Base-by-base conservation (phyloP, 2,113 vertebrate genomes). In the Psettodes erumei region DNA sequence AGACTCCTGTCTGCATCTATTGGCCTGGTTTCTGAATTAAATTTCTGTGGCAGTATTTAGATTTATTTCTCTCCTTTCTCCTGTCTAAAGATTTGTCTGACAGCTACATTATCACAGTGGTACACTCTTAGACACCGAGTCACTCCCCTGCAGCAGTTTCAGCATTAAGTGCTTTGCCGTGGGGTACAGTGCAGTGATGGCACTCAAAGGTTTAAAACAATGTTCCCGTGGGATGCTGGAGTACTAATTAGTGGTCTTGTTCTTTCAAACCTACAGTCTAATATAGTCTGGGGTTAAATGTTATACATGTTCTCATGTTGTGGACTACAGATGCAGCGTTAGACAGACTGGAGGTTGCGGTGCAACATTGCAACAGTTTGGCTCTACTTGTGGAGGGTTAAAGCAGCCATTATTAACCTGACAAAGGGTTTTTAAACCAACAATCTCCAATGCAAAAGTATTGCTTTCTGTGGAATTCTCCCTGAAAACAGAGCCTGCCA, bases 401-500 rank as follows among this genome's bases (percentile, higher is more conserved):
- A 35, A 42, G 6, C 33, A 55, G 64, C 33, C 43, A 32, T 59
- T 59, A 45, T 13, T 15, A 2, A 51, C 59, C 27, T 4, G 32
- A 40, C 23, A 76, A 66, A 64, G 38, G n/a, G 23, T n/a, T 65
- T 77, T 15, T 59, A 28, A 56, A 69, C 32, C 45, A 54, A 51
- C 35, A 12, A 12, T 12, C 27, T 38, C 13, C 37, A 48, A 13
- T 48, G 16, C 43, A 28, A 4, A 19, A 45, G 55, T 38, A 11
- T 5, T 37, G 45, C 33, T 23, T 55, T 53, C 38, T 43, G n/a
- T 38, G 60, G 43, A 42, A 40, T 58, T 47, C 27, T 37, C 53
- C 84, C 45, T 80, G 55, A 70, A 73, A 75, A 35, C 16, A 60
- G 13, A 87, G 53, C 38, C 16, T 77, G 68, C 77, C 78, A 67